Conservation (phyloP, 2,113 vertebrate species). For the Psammodynastes pulverulentus region DNA sequence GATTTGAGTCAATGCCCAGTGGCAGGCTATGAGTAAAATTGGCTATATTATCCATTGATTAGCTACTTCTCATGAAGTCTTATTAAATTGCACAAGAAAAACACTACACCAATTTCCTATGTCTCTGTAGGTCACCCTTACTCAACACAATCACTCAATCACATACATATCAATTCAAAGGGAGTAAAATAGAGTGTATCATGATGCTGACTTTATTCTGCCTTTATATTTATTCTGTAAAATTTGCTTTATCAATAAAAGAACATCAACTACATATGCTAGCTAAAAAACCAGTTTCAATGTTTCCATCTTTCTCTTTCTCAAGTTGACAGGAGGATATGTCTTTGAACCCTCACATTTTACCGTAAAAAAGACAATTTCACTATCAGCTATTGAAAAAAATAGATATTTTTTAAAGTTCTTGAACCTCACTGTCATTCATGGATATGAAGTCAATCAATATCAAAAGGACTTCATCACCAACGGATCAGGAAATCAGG, state of each 20-base stretch:
- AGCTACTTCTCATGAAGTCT: not conserved
- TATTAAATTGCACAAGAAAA: not conserved
- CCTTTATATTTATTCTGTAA: not conserved
- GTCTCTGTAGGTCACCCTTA: not conserved
- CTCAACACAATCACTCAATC: not conserved
- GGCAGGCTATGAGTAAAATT: not conserved
- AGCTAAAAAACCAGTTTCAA: not conserved
- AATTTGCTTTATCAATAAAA: not conserved
- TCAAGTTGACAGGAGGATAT: not conserved
- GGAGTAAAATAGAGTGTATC: not conserved
- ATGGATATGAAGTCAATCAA: not conserved
- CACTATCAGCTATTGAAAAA: not conserved
- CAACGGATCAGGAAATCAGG: not conserved
- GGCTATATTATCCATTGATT: not conserved
- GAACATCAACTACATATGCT: not conserved
- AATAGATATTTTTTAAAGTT: not conserved
- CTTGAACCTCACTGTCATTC: not conserved
- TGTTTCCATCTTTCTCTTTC: not conserved
- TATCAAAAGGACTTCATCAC: not conserved
- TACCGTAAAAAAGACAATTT: not conserved
- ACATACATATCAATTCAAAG: not conserved
- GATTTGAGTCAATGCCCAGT: not conserved
- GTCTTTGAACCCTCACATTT: not conserved
- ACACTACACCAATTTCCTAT: not conserved
- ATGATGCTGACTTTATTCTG: not conserved